These are phyloP conservation scores for Acanthisitta chloris DNA, from an alignment of 2,113 vertebrate species.

Conservation along the genomic window DNA sequence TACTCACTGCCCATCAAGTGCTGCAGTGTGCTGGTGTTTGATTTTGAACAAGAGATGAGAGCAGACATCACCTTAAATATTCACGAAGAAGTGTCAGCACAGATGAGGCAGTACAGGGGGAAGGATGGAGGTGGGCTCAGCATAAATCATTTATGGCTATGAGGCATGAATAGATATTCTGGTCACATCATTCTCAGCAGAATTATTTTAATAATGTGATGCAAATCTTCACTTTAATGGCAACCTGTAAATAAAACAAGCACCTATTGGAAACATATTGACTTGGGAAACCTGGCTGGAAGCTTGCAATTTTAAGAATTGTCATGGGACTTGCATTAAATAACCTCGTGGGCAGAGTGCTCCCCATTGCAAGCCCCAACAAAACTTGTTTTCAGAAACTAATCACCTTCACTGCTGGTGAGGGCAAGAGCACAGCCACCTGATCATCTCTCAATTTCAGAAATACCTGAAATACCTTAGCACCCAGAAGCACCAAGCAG, in stretches of 20 bases:
- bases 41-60: constrained; percentile 32
- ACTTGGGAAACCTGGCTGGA: neutral
- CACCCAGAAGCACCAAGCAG: neutral
- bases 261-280: neutral
- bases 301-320: neutral
- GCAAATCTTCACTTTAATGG: neutral
- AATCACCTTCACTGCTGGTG: neutral
- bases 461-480: neutral
- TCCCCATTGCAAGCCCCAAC: neutral
- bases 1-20: neutral
- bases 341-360: neutral
- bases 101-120: neutral
- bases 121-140: neutral
- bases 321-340: neutral
- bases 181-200: constrained; percentile 24
- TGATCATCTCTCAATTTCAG: neutral
- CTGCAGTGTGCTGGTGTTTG: neutral
- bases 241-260: neutral
- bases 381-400: neutral
- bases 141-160: constrained; percentile 11
- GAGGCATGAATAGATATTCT: neutral
- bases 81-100: constrained; percentile 56
- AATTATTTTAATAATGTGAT: constrained; percentile 13
- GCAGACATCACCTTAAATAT: constrained; percentile 54
- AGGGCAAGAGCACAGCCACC: neutral